These are phyloP conservation scores for Tragelaphus oryx DNA, from an alignment of 2,797 vertebrate genomes.

Conservation along the genomic window DNA sequence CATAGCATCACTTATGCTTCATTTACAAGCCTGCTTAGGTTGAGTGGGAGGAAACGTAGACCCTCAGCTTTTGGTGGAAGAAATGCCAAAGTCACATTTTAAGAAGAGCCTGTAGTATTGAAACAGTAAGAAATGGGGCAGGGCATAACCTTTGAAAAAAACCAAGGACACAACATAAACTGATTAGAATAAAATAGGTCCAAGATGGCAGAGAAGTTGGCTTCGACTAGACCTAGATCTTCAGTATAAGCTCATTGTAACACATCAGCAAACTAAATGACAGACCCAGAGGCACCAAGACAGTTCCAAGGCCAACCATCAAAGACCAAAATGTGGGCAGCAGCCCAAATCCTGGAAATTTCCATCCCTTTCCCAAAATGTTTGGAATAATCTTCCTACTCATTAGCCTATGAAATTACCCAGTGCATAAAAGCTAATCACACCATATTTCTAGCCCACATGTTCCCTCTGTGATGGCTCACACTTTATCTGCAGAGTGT, in stretches of 20 bases:
- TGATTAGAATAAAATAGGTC: not conserved
- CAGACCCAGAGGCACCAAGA: not conserved
- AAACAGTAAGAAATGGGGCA: not conserved
- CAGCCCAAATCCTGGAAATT: not conserved
- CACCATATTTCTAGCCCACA: not conserved
- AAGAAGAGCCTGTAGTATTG: not conserved
- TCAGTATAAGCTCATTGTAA: not conserved
- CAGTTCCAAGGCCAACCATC: not conserved
- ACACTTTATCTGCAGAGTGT: not conserved
- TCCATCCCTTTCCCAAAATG: not conserved
- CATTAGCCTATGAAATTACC: not conserved
- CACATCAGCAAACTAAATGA: not conserved
- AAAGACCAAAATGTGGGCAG: not conserved
- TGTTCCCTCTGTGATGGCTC: not conserved
- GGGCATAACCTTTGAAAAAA: not conserved
- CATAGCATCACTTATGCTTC: not conserved
- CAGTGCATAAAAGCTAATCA: not conserved
- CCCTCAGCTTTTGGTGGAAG: not conserved
- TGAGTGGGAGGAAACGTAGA: not conserved
- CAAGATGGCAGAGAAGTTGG: not conserved
- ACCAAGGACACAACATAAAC: not conserved
- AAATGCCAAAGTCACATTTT: slow-evolving; percentile 17
- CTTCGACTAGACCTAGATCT: not conserved
- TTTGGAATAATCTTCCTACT: not conserved
- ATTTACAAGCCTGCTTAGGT: not conserved